These are phyloP conservation scores for Hoplodrina ambigua DNA, from an alignment of 2,888 invertebrate species.

Conservation along the genomic window DNA sequence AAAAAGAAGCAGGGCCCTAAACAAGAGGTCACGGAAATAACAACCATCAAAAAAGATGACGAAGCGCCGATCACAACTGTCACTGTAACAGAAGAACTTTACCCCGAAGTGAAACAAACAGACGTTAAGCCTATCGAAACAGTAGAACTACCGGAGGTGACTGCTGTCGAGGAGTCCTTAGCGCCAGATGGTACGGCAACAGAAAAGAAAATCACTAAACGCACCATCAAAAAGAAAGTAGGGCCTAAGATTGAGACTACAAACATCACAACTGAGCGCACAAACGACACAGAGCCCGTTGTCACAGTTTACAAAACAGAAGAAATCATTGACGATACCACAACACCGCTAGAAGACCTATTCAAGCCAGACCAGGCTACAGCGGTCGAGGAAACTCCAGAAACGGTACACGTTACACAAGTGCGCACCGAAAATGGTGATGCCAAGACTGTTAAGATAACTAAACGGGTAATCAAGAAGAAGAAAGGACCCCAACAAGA, in stretches of 20 bases:
- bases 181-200: slow-evolving; percentile 63
- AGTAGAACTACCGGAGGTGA: slow-evolving; percentile 26
- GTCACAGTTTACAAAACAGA: slow-evolving; percentile 33
- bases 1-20: slow-evolving; percentile 52
- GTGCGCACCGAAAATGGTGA: slow-evolving; percentile 62
- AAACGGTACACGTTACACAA: slow-evolving; percentile 54
- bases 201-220: slow-evolving; percentile 57
- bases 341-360: slow-evolving; percentile 17
- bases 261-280: slow-evolving; percentile 58
- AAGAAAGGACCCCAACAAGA: slow-evolving; percentile 17
- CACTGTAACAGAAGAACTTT: slow-evolving; percentile 75
- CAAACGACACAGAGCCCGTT: slow-evolving; percentile 22
- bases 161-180: background rate
- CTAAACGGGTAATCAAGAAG: slow-evolving; percentile 67
- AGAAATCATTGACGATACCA: slow-evolving; percentile 9
- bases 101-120: slow-evolving; percentile 56
- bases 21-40: slow-evolving; percentile 60
- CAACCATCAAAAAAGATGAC: slow-evolving; percentile 39
- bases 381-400: slow-evolving; percentile 13
- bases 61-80: slow-evolving; percentile 59
- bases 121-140: background rate
- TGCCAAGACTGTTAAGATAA: slow-evolving; percentile 7
- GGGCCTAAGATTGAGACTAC: slow-evolving; percentile 68
- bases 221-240: slow-evolving; percentile 69
- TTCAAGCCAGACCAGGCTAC: background rate